Base-by-base conservation (phyloP, 2,797 vertebrate species). In the Eptatretus atami region DNA sequence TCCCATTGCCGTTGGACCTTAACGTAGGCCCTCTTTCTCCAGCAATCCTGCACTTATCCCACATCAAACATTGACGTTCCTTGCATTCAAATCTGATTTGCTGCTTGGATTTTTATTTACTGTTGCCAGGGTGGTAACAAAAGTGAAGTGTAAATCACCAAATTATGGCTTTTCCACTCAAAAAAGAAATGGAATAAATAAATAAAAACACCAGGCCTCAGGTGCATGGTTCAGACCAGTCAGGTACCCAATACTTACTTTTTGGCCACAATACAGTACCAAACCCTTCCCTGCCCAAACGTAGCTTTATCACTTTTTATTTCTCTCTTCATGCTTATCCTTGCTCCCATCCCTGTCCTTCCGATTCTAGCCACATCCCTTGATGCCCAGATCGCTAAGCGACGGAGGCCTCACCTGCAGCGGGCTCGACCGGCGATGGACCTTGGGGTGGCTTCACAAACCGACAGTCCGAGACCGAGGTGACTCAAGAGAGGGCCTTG, bases 381-480 rank as follows among this genome's bases (percentile, higher is more conserved):
- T 25, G 57, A n/a, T 19, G 10, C 11, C 75, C 80, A 96, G 88
- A n/a, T 96, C 73, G 94, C 90, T 86, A 96, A 96, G 77, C 78
- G 86, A 78, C 85, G 90, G 74, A 98, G 96, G 77, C 84, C 90
- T 69, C 88, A 98, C 70, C 83, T 95, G 84, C 84, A 86, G 77
- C 87, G 86, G n/a, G 72, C 79, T 96, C 79, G 90, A 98, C 80
- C 86, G 92, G 74, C 85, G 92, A 75, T 98, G 92, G 92, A 98
- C 92, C 63, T 81, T 98, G 68, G n/a, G 92, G 92, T 68, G 92
- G 92, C 71, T 88, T 94, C 76, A 87, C 93, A 76, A 96, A 92
- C 86, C 90, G 90, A 69, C 92, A 98, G 74, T n/a, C 90, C 95
- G 71, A 95, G 86, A n/a, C 78, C 81, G 86, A 98, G 92, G 92